Conservation (phyloP, 2,113 vertebrate species). For the Sphaerodactylus townsendi region DNA sequence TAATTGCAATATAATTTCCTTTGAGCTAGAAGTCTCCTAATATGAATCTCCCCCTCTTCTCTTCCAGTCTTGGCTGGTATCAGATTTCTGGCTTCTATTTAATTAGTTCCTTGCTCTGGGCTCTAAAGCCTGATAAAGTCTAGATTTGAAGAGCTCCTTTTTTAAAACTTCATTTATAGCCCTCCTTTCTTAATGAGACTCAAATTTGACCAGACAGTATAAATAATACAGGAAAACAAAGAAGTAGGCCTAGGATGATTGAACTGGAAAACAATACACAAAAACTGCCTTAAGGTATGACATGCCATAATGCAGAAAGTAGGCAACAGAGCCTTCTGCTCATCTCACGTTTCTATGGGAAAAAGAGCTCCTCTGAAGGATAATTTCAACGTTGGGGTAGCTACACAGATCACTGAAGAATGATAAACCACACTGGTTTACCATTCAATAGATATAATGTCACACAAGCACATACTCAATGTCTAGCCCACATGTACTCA, state of each 20-base stretch:
- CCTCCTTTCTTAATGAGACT: too few relatives aligned
- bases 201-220: too few relatives aligned
- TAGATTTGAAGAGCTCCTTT: neutral
- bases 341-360: neutral
- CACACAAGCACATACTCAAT: neutral
- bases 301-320: too few relatives aligned
- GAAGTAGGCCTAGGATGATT: too few relatives aligned
- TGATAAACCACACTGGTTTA: neutral
- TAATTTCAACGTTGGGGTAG: neutral
- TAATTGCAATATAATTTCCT: conserved; percentile 15
- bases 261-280: too few relatives aligned
- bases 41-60: neutral
- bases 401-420: neutral
- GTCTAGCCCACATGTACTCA: neutral
- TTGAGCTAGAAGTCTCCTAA: neutral
- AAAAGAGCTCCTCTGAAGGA: neutral
- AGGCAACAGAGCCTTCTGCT: neutral
- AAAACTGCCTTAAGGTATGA: too few relatives aligned
- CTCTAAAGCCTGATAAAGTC: neutral
- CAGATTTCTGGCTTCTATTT: conserved; percentile 22
- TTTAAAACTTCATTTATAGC: too few relatives aligned
- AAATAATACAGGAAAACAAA: too few relatives aligned
- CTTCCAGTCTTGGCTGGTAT: neutral
- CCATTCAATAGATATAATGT: neutral
- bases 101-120: neutral